Conservation (phyloP, 2,888 invertebrate genomes). For the Erebia aethiops region DNA sequence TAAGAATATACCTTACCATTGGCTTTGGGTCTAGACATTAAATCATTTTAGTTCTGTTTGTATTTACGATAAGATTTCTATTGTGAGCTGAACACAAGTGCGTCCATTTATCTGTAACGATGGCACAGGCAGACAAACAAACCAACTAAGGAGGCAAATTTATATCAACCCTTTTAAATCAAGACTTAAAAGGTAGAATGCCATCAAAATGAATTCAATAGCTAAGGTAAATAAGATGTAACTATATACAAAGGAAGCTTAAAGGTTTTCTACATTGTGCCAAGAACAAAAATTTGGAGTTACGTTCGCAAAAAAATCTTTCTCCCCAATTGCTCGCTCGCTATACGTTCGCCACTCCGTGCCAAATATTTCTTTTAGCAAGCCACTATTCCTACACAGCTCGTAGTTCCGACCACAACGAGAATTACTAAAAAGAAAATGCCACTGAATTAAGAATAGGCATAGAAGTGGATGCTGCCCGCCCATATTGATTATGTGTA, state of each 20-base stretch:
- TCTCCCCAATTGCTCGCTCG: neutral
- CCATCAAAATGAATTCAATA: neutral
- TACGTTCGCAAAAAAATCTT: conserved; percentile 6
- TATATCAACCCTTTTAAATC: no score
- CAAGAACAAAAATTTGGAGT: conserved; percentile 4
- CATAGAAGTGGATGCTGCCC: no score
- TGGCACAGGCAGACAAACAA: no score
- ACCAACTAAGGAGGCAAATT: no score
- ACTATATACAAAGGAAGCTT: neutral
- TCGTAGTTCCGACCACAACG: conserved; percentile 16
- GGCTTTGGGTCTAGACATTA: neutral
- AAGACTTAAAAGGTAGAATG: no score
- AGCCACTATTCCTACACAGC: conserved; percentile 1
- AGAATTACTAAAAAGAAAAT: conserved; percentile 21
- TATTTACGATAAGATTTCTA: no score
- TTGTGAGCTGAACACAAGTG: no score
- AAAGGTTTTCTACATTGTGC: neutral
- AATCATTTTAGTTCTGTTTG: neutral
- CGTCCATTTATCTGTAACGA: no score
- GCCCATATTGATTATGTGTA: no score
- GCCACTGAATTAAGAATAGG: no score
- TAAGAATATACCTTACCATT: neutral
- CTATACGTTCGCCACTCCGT: neutral
- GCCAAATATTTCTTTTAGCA: conserved; percentile 11
- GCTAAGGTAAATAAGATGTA: neutral